A percentile compares a stretch with the other conserved stretches of the same genome.
These are phyloP conservation scores for Macaria notata DNA, from an alignment of 2,888 invertebrate species.

Conservation along the genomic window DNA sequence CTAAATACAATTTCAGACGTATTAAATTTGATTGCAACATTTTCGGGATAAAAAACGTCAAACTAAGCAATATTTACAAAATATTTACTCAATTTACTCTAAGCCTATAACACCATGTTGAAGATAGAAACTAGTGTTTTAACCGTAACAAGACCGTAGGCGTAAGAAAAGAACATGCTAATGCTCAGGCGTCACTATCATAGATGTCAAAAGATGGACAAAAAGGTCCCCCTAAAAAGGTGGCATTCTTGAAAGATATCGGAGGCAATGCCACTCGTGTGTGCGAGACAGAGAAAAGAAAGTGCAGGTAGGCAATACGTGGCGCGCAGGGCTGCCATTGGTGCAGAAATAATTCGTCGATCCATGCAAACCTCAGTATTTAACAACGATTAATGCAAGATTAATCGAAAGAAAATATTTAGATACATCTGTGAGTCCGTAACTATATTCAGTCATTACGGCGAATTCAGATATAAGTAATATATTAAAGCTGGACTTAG, in stretches of 20 bases:
- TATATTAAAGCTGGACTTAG: no score
- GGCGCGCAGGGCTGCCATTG: constrained; percentile 10
- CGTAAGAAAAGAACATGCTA: constrained; percentile 23
- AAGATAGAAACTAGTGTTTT: constrained; percentile 15
- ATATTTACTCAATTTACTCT: constrained; percentile 7
- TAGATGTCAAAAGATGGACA: constrained; percentile 47
- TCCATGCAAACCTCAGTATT: no score
- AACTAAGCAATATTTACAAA: constrained; percentile 10
- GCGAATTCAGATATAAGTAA: no score
- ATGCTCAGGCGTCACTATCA: constrained; percentile 29
- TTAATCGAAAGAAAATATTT: no score
- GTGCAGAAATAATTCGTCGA: neutral
- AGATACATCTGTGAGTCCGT: no score
- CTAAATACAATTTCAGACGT: no score
- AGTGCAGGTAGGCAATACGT: constrained; percentile 72
- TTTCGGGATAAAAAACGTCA: constrained; percentile 6
- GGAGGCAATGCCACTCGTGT: constrained; percentile 41
- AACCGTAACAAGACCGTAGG: constrained; percentile 20
- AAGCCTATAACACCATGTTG: constrained; percentile 5
- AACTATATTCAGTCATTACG: no score
- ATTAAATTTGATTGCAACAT: constrained; percentile 5
- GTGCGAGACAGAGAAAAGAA: constrained; percentile 77
- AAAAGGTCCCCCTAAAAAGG: constrained; percentile 51
- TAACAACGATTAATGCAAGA: neutral
- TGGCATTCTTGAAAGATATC: constrained; percentile 54